Evolutionary conservation across 2,797 vertebrate species (phyloP), one percentile per base, ranked within the genome.

Genomic region (Acanthurus lineatus): DNA sequence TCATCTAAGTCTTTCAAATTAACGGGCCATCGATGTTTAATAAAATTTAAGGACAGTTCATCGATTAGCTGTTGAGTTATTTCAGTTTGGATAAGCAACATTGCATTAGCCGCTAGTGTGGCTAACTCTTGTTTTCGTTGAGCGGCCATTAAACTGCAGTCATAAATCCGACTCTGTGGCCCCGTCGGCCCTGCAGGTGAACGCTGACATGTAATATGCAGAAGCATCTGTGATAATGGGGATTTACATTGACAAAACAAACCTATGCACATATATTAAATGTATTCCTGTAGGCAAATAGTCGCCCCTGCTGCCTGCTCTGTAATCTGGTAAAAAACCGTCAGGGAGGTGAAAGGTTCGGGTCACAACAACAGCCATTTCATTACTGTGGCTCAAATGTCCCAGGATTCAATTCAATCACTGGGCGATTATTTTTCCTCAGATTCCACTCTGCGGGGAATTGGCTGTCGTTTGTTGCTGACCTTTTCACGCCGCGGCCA

Each of bases 351-450:
- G 87, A 89, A 80, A 67, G 85, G 92, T 90, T 91, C 77, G 48
- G 91, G 92, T 89, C 92, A 90, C 88, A 69, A 93, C 90, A 93
- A 91, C 89, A 91, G 88, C 94, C 94, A 95, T 95, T 95, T 95
- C 94, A 95, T 95, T 94, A 95, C 76, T 58, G 79, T 79, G 87
- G 90, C 89, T 91, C 89, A 92, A 92, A 92, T 84, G 89, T 91
- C 91, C 85, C 88, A 77, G 76, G 78, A 81, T 91, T 64, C 91
- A 94, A 94, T 95, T 94, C 86, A 93, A 94, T 95, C 93, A 94
- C 22, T 2, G 60, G 78, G 88, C 86, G 88, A 92, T 94, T 93
- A 94, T 91, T 94, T 88, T 89, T 84, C 85, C 86, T 82, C 82
- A 57, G 83, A 88, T 91, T 88, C 90, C 89, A 85, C 93, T 92